A percentile compares a stretch with the other conserved stretches of the same genome.
These are phyloP conservation scores for Cataglyphis altisquamis DNA, from an alignment of 2,888 invertebrate genomes.

Conservation along the genomic window DNA sequence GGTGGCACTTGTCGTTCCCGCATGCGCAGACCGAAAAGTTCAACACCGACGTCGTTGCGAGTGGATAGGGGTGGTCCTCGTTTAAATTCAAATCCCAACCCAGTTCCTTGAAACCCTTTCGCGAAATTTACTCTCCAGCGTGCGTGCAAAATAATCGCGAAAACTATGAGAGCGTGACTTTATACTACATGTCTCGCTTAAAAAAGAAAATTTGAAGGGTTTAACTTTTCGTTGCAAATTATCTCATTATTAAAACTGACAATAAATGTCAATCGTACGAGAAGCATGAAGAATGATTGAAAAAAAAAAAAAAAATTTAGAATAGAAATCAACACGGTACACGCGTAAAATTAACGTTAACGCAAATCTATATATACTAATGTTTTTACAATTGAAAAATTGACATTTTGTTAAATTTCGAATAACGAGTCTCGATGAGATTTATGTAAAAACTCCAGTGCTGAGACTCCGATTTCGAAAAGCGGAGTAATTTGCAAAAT, in stretches of 20 bases:
- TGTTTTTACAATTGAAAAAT: neutral
- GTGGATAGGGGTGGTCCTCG: slow-evolving; percentile 34
- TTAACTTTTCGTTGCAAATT: neutral
- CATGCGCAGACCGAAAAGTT: slow-evolving; percentile 11
- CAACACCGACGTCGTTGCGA: slow-evolving; percentile 5
- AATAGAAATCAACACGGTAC: neutral
- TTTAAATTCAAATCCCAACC: slow-evolving; percentile 53
- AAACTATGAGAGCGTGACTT: neutral
- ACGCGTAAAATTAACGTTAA: too few species aligned
- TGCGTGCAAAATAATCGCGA: slow-evolving; percentile 32
- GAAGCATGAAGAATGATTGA: neutral
- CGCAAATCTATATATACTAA: neutral
- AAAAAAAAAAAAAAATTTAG: neutral
- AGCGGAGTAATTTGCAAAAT: neutral
- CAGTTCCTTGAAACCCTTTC: slow-evolving; percentile 15
- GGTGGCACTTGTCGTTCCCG: slow-evolving; percentile 19
- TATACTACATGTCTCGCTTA: neutral
- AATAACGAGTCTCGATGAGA: neutral
- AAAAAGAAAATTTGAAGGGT: neutral
- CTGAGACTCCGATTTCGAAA: neutral
- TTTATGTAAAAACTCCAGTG: neutral
- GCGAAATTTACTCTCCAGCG: slow-evolving; percentile 41
- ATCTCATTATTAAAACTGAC: neutral
- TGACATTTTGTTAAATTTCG: neutral
- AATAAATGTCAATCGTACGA: neutral